Evolutionary conservation across 2,888 invertebrate species (phyloP).

Genomic region (Nysson spinosus): DNA sequence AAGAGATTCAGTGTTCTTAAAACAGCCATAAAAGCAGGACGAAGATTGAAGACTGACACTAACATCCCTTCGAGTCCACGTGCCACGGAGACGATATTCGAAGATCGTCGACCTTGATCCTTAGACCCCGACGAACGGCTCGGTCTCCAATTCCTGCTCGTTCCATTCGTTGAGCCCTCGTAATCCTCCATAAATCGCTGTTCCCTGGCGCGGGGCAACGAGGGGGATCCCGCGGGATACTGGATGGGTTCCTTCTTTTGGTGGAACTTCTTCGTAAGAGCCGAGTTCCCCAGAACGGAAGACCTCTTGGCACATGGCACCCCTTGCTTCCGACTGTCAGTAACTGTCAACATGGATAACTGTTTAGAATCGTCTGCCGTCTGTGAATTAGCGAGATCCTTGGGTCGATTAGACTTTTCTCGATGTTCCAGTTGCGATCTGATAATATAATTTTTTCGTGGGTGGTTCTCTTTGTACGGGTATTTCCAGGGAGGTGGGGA

Average conservation of each 20-base stretch:
- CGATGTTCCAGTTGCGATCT: no score
- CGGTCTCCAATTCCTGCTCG: conserved; percentile 17
- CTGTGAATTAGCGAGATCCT: no score
- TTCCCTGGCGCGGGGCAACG: conserved; percentile 39
- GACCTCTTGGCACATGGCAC: neutral
- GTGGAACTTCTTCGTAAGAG: neutral
- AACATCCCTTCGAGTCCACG: neutral
- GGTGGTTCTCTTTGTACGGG: no score
- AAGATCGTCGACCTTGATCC: conserved; percentile 31
- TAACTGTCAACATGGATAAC: neutral
- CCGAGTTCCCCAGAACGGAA: neutral
- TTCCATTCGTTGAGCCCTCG: conserved; percentile 12
- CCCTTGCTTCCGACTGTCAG: conserved; percentile 4
- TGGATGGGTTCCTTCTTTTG: neutral
- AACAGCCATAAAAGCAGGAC: conserved; percentile 12
- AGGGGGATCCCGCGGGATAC: conserved; percentile 26
- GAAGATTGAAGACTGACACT: conserved; percentile 8
- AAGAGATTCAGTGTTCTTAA: conserved; percentile 40
- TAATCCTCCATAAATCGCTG: conserved; percentile 45
- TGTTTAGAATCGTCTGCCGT: conserved; percentile 13
- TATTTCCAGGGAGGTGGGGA: neutral
- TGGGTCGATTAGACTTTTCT: no score
- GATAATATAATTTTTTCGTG: no score
- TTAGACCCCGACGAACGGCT: conserved; percentile 6
- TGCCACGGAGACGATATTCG: neutral